phyloP scores from a whole-genome alignment of 2,797 vertebrate genomes.

The Sibirionetta formosa region DNA sequence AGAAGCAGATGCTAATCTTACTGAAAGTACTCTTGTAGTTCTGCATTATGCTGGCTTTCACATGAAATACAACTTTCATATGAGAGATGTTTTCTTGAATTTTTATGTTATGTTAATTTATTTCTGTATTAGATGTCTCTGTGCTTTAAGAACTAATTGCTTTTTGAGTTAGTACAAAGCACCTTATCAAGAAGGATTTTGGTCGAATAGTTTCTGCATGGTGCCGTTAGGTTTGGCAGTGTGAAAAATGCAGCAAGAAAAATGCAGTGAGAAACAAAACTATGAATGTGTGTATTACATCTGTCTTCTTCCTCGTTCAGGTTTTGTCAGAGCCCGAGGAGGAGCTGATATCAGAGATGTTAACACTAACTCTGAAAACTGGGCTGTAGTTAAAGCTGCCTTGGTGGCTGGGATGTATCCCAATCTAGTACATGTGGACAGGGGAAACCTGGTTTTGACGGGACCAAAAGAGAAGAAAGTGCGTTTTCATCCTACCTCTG shows the following conservation, averaged over 20 bases:
- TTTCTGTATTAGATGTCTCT: background rate
- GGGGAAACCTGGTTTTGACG: constrained; percentile 82
- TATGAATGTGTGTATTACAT: background rate
- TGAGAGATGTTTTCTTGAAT: background rate
- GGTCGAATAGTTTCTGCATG: background rate
- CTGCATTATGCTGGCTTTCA: background rate
- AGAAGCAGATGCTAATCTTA: background rate
- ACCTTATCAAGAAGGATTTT: background rate
- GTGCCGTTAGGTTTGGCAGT: background rate
- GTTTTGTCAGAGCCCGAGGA: constrained; percentile 93
- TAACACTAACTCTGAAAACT: constrained; percentile 96
- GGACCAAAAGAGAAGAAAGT: constrained; percentile 91
- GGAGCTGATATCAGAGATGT: constrained; percentile 92
- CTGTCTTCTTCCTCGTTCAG: constrained; percentile 74
- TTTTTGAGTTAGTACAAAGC: background rate
- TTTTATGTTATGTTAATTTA: background rate
- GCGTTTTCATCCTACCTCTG: constrained; percentile 91
- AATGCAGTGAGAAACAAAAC: background rate
- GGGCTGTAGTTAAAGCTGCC: constrained; percentile 96
- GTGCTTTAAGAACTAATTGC: background rate
- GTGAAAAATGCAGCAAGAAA: background rate
- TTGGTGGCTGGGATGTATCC: constrained; percentile 96
- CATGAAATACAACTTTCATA: background rate
- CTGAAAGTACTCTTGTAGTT: background rate
- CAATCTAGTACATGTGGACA: constrained; percentile 90